phyloP scores from a whole-genome alignment of 2,888 invertebrate species.

The Agonopterix arenella region DNA sequence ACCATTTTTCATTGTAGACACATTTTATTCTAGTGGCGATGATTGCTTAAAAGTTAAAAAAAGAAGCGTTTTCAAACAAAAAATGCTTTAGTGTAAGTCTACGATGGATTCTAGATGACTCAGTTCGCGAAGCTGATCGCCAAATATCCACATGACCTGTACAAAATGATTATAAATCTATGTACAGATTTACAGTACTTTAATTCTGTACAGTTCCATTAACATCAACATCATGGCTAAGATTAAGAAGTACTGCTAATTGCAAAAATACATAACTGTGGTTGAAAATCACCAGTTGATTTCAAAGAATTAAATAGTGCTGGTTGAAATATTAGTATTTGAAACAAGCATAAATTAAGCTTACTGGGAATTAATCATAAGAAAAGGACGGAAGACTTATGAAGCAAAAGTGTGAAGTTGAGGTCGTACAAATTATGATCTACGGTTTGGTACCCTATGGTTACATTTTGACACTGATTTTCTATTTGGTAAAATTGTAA shows the following conservation, averaged over 20 bases:
- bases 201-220: constrained; percentile 37
- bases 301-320: not conserved
- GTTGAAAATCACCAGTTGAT: not conserved
- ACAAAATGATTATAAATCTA: constrained; percentile 50
- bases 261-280: constrained; percentile 35
- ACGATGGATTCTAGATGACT: constrained; percentile 47
- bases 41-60: constrained; percentile 32
- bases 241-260: constrained; percentile 23
- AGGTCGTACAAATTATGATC: constrained; percentile 36
- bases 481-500: constrained; percentile 30
- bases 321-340: not conserved
- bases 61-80: constrained; percentile 45
- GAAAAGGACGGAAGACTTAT: constrained; percentile 72
- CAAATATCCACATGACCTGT: constrained; percentile 77
- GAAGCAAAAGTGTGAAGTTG: constrained; percentile 52
- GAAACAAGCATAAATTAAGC: constrained; percentile 12
- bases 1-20: constrained; percentile 71
- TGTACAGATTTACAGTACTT: constrained; percentile 52
- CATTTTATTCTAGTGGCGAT: constrained; percentile 46
- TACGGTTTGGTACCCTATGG: constrained; percentile 62
- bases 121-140: constrained; percentile 68
- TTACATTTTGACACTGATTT: constrained; percentile 67
- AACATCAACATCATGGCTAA: constrained; percentile 29
- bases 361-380: constrained; percentile 32
- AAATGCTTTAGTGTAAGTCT: constrained; percentile 44